These are phyloP conservation scores for Dicrurus megarhynchus DNA, from an alignment of 2,113 vertebrate genomes.

Conservation along the genomic window DNA sequence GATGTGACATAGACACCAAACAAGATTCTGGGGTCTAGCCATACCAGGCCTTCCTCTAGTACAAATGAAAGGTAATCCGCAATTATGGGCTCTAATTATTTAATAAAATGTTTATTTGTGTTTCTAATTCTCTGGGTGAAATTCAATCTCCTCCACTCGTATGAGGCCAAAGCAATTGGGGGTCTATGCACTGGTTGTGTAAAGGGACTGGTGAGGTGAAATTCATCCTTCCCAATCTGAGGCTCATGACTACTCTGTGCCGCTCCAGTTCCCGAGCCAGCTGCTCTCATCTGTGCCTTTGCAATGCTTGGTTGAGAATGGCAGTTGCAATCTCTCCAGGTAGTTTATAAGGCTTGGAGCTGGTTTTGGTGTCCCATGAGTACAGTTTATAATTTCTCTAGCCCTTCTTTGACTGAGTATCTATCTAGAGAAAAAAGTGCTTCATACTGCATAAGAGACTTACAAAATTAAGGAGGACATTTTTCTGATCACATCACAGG, in stretches of 20 bases:
- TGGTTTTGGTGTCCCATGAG: not conserved
- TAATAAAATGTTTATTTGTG: conserved; percentile 53
- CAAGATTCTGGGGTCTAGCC: not conserved
- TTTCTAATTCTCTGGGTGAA: conserved; percentile 41
- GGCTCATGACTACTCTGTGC: not conserved
- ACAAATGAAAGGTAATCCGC: conserved; percentile 21
- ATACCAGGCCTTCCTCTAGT: not conserved
- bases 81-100: conserved; percentile 22
- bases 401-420: not conserved
- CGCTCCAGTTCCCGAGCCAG: not conserved
- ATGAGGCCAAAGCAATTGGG: not conserved
- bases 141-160: not conserved
- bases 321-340: not conserved
- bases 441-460: not conserved
- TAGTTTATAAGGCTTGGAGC: not conserved
- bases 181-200: not conserved
- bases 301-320: not conserved
- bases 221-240: not conserved
- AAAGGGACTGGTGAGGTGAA: conserved; percentile 9
- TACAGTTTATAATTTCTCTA: not conserved
- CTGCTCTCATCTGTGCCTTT: not conserved
- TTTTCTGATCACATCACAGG: not conserved
- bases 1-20: not conserved
- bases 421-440: not conserved
- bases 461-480: not conserved